Conservation (phyloP, 2,888 invertebrate species). For the Anorthoa munda region DNA sequence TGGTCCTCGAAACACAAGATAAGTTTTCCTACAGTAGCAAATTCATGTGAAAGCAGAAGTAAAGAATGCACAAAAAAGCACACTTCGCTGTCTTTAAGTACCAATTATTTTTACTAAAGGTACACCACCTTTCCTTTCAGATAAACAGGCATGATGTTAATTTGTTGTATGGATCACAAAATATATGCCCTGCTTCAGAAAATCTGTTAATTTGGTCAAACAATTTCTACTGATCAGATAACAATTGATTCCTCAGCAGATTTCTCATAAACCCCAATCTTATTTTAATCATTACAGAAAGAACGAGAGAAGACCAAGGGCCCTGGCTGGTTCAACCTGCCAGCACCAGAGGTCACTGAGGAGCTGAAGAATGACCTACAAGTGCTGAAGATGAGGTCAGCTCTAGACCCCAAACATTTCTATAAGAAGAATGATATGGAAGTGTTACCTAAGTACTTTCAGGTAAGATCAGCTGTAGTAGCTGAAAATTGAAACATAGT, state of each 20-base stretch:
- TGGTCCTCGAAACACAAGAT: no score
- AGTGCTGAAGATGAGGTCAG: constrained; percentile 97
- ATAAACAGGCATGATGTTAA: no score
- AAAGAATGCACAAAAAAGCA: no score
- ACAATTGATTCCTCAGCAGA: neutral
- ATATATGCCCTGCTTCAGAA: no score
- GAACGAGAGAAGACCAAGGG: constrained; percentile 96
- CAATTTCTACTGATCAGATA: neutral
- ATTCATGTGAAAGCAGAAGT: no score
- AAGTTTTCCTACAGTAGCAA: no score
- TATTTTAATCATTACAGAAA: constrained; percentile 84
- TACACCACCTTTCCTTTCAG: no score
- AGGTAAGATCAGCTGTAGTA: constrained; percentile 89
- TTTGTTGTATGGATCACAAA: neutral
- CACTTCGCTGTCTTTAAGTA: no score
- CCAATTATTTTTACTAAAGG: no score
- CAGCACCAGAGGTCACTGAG: constrained; percentile 96
- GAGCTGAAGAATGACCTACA: constrained; percentile 97
- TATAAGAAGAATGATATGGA: constrained; percentile 98
- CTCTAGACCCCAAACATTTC: constrained; percentile 97
- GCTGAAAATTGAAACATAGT: no score
- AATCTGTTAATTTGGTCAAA: neutral
- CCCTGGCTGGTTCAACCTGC: constrained; percentile 96
- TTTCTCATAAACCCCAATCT: neutral
- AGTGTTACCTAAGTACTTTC: constrained; percentile 97